Conservation (phyloP, 2,113 vertebrate genomes). For the Cynocephalus volans region DNA sequence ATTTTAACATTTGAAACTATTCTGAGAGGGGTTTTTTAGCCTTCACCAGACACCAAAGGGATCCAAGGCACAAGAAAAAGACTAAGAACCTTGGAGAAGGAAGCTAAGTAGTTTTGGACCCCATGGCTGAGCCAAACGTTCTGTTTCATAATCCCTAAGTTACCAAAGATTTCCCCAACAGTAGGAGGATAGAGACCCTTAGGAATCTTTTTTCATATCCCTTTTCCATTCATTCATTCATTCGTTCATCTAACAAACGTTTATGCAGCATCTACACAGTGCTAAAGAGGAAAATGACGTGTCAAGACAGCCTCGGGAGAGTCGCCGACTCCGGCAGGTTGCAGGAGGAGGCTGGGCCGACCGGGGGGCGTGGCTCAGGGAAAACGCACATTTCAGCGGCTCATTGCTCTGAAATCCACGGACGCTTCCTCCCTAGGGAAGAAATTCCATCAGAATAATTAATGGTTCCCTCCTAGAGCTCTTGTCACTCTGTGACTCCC, state of each 20-base stretch:
- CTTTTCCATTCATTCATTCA: neutral
- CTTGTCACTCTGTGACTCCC: neutral
- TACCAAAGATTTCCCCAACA: neutral
- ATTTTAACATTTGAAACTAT: neutral
- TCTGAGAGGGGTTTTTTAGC: neutral
- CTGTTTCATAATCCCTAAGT: neutral
- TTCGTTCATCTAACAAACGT: neutral
- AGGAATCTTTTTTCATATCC: neutral
- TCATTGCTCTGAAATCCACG: neutral
- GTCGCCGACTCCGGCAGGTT: neutral
- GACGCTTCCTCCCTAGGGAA: neutral
- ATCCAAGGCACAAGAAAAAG: neutral
- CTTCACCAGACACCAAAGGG: neutral
- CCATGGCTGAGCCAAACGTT: neutral
- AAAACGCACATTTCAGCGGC: neutral
- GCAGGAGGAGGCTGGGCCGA: neutral
- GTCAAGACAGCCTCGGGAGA: neutral
- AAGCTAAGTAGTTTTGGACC: neutral
- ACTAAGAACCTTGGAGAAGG: neutral
- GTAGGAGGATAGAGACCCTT: neutral
- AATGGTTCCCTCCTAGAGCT: neutral
- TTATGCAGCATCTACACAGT: neutral
- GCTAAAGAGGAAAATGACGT: no score
- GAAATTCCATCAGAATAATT: constrained; percentile 29
- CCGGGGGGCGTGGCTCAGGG: neutral